Base-by-base conservation (phyloP, 2,888 invertebrate genomes). In the Diogma glabrata region DNA sequence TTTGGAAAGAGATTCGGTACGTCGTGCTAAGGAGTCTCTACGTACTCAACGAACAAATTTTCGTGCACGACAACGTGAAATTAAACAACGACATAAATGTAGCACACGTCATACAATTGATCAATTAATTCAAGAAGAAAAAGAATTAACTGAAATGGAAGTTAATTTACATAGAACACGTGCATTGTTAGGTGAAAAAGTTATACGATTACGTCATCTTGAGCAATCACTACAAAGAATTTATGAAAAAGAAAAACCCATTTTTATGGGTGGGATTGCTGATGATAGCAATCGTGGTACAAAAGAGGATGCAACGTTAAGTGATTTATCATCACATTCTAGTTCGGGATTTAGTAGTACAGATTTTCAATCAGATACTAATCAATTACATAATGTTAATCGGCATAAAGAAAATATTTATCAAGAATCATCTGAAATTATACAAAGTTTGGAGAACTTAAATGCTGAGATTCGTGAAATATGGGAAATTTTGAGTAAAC, bases 71-170 rank as follows among this genome's bases (percentile, higher is more conserved):
- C 84, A 76, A 69, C 78, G 73, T 52, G 81, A 70, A 55, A 65
- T 69, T 58, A 73, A 75, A 56, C 74, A 73, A 55, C 67, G 69
- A 3, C 68, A 67, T 53, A 68, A 67, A 55, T 58, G 58, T 5
- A 57, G 59, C 5, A 57, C 60, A 2, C 61, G 60, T 2, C 68
- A 67, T 23, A 60, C 64, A 2, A 53, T 69, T 12, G 68, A 69
- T 51, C 67, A 70, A 53, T 53, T 67, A 22, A 71, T 70, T 26
- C 66, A 87, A 80, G 87, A 88, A 67, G 87, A 87, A 65, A 82
- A 85, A 54, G 87, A 87, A 56, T 71, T 86, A 3, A 87, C 87
- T 0, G 88, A 88, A 61, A 81, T 88, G 75, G 88, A 88, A 66
- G 86, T 88, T 54, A 86, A 85, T 52, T 67, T 88, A 43, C 87